Conservation (phyloP, 1,140 invertebrate species). For the Uloborus diversus region DNA sequence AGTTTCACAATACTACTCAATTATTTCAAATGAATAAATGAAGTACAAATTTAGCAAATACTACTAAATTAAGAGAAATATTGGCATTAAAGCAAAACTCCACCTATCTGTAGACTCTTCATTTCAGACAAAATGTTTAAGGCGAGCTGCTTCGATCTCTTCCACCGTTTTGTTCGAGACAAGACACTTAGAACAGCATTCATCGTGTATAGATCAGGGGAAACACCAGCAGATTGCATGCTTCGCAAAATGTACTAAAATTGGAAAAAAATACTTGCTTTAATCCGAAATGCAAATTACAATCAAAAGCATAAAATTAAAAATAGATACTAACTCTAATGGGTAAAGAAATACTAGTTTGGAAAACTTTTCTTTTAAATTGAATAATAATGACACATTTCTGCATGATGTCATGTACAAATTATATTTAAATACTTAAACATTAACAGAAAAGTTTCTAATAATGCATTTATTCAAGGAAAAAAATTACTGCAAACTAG, state of each 20-base stretch:
- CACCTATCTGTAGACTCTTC: conserved; percentile 71
- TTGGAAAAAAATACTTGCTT: conserved; percentile 59
- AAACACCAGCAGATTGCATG: conserved; percentile 71
- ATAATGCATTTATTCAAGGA: too few relatives aligned
- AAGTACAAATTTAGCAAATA: background rate
- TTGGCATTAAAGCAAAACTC: background rate
- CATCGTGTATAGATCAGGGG: conserved; percentile 79
- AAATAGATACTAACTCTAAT: too few relatives aligned
- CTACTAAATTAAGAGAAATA: background rate
- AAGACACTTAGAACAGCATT: conserved; percentile 74
- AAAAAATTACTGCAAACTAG: too few relatives aligned
- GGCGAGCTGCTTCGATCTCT: conserved; percentile 64
- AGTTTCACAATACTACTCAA: background rate
- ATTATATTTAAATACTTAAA: too few relatives aligned
- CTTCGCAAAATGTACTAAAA: conserved; percentile 70
- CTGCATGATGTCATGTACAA: too few relatives aligned
- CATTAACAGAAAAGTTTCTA: too few relatives aligned
- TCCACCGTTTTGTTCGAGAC: conserved; percentile 67
- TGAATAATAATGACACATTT: too few relatives aligned
- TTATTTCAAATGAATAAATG: background rate
- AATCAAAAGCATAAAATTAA: background rate
- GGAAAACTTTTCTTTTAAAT: too few relatives aligned
- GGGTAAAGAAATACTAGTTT: too few relatives aligned
- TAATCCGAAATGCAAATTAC: background rate
- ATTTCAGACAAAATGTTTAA: conserved; percentile 76